Evolutionary conservation across 2,888 invertebrate genomes (phyloP).

Genomic region (Drepana falcataria): DNA sequence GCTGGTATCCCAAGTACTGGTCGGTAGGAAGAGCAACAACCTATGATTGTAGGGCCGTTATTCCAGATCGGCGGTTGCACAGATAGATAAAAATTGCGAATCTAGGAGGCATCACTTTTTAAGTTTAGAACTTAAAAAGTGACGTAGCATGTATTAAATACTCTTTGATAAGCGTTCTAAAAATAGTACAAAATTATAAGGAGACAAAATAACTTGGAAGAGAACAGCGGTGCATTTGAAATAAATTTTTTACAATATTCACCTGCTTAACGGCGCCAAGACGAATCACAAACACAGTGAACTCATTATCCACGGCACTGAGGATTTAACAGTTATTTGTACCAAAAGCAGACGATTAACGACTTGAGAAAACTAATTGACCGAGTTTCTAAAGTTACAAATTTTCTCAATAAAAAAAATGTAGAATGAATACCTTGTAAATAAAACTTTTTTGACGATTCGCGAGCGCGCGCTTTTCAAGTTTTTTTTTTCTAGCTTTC

Average conservation of each 20-base stretch:
- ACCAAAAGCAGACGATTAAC: slow-evolving; percentile 54
- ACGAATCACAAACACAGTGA: slow-evolving; percentile 68
- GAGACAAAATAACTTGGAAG: slow-evolving; percentile 15
- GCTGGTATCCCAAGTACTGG: slow-evolving; percentile 35
- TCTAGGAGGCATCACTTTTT: no score
- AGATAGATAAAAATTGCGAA: slow-evolving; percentile 43
- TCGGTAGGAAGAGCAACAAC: slow-evolving; percentile 74
- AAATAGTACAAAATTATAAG: slow-evolving; percentile 25
- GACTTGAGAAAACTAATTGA: slow-evolving; percentile 21
- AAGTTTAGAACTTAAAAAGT: no score
- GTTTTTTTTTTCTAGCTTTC: slow-evolving; percentile 36
- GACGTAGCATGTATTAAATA: slow-evolving; percentile 8
- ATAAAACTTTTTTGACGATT: slow-evolving; percentile 48
- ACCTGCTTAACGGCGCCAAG: slow-evolving; percentile 68
- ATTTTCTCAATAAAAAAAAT: slow-evolving; percentile 14
- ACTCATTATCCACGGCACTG: slow-evolving; percentile 71
- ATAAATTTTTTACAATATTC: slow-evolving; percentile 48
- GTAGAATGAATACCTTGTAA: slow-evolving; percentile 19
- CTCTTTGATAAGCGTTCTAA: slow-evolving; percentile 8
- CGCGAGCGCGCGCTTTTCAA: slow-evolving; percentile 65
- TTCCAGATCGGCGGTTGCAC: slow-evolving; percentile 60
- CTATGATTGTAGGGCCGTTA: slow-evolving; percentile 78
- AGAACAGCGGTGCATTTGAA: slow-evolving; percentile 42
- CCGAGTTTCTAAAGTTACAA: slow-evolving; percentile 3
- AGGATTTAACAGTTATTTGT: slow-evolving; percentile 66